Percentiles rank a stretch among this genome's conserved stretches.
These are phyloP conservation scores for Xestia rhomboidea DNA, from an alignment of 2,888 invertebrate species.

Conservation along the genomic window DNA sequence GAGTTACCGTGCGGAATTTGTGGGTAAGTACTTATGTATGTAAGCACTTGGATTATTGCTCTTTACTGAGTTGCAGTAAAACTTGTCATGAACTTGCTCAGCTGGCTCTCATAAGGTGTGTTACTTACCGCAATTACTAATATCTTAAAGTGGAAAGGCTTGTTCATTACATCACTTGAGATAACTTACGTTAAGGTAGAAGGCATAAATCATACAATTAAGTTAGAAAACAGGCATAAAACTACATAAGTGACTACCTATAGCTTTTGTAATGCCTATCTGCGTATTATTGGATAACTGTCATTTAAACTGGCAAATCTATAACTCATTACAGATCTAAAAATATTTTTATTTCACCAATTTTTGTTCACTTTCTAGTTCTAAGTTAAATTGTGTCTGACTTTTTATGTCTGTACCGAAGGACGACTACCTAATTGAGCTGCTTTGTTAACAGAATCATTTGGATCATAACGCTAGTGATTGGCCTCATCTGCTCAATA, in stretches of 20 bases:
- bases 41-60: conserved; percentile 29
- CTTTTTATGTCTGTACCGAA: not conserved
- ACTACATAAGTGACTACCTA: not conserved
- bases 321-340: not conserved
- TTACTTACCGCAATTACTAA: conserved; percentile 71
- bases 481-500: conserved; percentile 83
- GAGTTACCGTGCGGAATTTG: not conserved
- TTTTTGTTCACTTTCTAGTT: not conserved
- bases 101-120: conserved; percentile 68
- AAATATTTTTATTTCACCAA: not conserved
- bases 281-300: not conserved
- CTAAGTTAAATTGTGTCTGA: not conserved
- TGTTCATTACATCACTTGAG: conserved; percentile 64
- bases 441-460: conserved; percentile 74
- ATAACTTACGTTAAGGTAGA: conserved; percentile 5
- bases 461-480: conserved; percentile 83
- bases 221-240: not conserved
- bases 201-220: not conserved
- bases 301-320: not conserved
- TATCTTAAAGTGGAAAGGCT: conserved; percentile 63
- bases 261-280: not conserved
- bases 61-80: conserved; percentile 63
- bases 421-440: not conserved
- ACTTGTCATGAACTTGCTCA: conserved; percentile 78
- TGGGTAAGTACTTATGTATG: not conserved